Conservation (phyloP, 1,140 invertebrate species). For the Medauroidea extradentata region DNA sequence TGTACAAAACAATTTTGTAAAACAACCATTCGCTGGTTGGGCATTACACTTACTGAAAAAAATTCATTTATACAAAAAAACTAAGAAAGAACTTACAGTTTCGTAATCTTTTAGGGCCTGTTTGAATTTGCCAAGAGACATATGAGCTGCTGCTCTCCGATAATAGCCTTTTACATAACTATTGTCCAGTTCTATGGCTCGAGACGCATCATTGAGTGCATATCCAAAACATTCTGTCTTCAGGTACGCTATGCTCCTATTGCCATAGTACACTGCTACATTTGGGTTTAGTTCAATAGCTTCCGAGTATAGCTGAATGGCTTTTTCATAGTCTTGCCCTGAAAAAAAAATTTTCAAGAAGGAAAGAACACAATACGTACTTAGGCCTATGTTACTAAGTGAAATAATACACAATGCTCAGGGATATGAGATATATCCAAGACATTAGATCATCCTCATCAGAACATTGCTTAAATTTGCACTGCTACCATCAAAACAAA, state of each 20-base stretch:
- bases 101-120: slow-evolving; percentile 94
- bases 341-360: slow-evolving; percentile 49
- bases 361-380: no score
- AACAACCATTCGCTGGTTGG: no score
- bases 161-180: slow-evolving; percentile 93
- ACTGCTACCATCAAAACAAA: no score
- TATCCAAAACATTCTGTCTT: slow-evolving; percentile 91
- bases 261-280: slow-evolving; percentile 83
- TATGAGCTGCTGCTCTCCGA: slow-evolving; percentile 90
- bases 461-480: no score
- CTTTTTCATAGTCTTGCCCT: slow-evolving; percentile 87
- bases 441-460: no score
- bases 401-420: no score
- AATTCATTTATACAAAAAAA: no score
- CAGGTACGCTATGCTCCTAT: slow-evolving; percentile 92
- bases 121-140: slow-evolving; percentile 98
- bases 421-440: no score
- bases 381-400: no score
- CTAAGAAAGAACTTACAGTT: slow-evolving; percentile 80
- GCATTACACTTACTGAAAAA: no score
- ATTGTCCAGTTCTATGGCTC: slow-evolving; percentile 85
- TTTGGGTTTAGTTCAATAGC: slow-evolving; percentile 84
- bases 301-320: slow-evolving; percentile 86
- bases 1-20: no score
- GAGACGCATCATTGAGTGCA: slow-evolving; percentile 86